These are phyloP conservation scores for Aleiodes testaceus DNA, from an alignment of 2,888 invertebrate genomes.

Conservation along the genomic window DNA sequence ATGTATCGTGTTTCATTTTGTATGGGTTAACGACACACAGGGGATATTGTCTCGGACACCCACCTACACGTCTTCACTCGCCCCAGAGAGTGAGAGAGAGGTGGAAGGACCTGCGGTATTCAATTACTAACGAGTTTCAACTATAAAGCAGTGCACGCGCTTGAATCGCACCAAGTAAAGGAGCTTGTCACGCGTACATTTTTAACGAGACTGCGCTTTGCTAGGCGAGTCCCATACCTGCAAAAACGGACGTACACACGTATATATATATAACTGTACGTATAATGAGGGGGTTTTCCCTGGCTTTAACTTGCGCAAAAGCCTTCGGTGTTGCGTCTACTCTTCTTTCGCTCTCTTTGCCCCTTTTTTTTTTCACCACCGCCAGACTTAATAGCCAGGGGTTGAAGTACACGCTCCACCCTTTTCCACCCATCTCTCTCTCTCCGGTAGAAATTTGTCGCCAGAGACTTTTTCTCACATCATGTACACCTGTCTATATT, in stretches of 20 bases:
- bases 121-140: conserved; percentile 61
- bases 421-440: conserved; percentile 30
- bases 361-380: conserved; percentile 32
- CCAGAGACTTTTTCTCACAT: conserved; percentile 24
- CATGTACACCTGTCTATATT: conserved; percentile 23
- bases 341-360: background rate
- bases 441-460: conserved; percentile 25
- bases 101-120: conserved; percentile 51
- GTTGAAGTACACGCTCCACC: conserved; percentile 44
- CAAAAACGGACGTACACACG: conserved; percentile 10
- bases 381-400: conserved; percentile 41
- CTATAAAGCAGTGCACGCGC: conserved; percentile 53
- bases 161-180: conserved; percentile 55
- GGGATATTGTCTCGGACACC: conserved; percentile 53
- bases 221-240: conserved; percentile 36
- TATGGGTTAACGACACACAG: conserved; percentile 42
- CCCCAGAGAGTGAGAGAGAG: conserved; percentile 4
- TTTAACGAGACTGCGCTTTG: conserved; percentile 59
- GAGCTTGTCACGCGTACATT: conserved; percentile 62
- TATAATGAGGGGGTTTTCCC: conserved; percentile 6
- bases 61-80: conserved; percentile 44
- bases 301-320: conserved; percentile 23
- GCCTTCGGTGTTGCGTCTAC: conserved; percentile 10
- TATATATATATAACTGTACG: conserved; percentile 1
- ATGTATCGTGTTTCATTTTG: conserved; percentile 25